Conservation (phyloP, 2,888 invertebrate genomes). For the Pachliopta kotzebuea region DNA sequence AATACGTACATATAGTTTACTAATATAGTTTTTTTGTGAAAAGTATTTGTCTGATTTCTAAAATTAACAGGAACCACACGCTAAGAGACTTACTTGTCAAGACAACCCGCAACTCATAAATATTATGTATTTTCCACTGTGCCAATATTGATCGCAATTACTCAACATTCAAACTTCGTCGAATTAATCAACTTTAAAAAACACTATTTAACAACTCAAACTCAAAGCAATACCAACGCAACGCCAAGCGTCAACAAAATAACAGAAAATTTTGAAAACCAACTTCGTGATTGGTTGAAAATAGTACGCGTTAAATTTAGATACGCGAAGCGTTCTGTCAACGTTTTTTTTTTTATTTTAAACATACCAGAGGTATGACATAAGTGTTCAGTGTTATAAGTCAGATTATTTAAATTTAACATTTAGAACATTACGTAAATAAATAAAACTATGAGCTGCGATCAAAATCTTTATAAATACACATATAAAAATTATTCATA, state of each 20-base stretch:
- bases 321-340: constrained; percentile 6
- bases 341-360: background rate
- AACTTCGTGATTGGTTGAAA: constrained; percentile 61
- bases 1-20: constrained; percentile 24
- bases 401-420: background rate
- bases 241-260: constrained; percentile 66
- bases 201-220: constrained; percentile 39
- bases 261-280: constrained; percentile 62
- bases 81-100: constrained; percentile 48
- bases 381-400: background rate
- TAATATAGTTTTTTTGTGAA: constrained; percentile 12
- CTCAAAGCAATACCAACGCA: constrained; percentile 43
- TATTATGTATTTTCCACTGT: background rate
- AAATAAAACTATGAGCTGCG: no score
- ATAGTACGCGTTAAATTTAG: constrained; percentile 43
- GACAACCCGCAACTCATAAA: constrained; percentile 33
- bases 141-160: constrained; percentile 3
- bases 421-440: background rate
- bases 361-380: background rate
- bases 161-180: constrained; percentile 14
- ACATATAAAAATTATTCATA: no score
- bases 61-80: constrained; percentile 66
- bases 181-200: background rate
- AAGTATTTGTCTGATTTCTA: constrained; percentile 44
- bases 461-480: no score